Conservation (phyloP, 2,797 vertebrate genomes). For the Adelosebastes latens region DNA sequence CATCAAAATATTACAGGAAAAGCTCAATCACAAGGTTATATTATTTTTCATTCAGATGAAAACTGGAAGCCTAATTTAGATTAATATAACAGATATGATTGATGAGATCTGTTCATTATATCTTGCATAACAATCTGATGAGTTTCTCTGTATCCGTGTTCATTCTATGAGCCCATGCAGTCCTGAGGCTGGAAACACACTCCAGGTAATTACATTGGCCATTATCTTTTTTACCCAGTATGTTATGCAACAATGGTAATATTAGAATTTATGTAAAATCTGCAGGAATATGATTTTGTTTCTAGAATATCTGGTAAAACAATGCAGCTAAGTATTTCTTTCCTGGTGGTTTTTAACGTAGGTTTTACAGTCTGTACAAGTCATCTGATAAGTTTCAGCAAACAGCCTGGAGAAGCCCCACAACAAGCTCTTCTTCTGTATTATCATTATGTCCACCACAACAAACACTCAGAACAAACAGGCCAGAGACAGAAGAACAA, state of each 20-base stretch:
- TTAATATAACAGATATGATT: background rate
- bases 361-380: slow-evolving; percentile 25
- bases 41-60: background rate
- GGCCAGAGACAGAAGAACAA: slow-evolving; percentile 31
- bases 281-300: background rate
- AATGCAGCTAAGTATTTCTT: background rate
- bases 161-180: background rate
- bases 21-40: background rate
- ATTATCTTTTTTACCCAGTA: slow-evolving; percentile 2
- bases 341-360: background rate
- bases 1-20: background rate
- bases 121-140: slow-evolving; percentile 17
- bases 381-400: slow-evolving; percentile 33
- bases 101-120: background rate
- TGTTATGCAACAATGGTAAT: slow-evolving; percentile 13
- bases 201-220: slow-evolving; percentile 29
- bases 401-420: slow-evolving; percentile 9
- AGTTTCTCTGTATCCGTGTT: slow-evolving; percentile 16
- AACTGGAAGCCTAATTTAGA: background rate
- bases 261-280: background rate
- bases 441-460: slow-evolving; percentile 43
- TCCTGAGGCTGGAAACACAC: slow-evolving; percentile 9
- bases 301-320: background rate
- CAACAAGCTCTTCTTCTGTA: slow-evolving; percentile 1
- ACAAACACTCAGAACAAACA: slow-evolving; percentile 38